Evolutionary conservation across 2,888 invertebrate genomes (phyloP).

Genomic region (Pheosia tremula): DNA sequence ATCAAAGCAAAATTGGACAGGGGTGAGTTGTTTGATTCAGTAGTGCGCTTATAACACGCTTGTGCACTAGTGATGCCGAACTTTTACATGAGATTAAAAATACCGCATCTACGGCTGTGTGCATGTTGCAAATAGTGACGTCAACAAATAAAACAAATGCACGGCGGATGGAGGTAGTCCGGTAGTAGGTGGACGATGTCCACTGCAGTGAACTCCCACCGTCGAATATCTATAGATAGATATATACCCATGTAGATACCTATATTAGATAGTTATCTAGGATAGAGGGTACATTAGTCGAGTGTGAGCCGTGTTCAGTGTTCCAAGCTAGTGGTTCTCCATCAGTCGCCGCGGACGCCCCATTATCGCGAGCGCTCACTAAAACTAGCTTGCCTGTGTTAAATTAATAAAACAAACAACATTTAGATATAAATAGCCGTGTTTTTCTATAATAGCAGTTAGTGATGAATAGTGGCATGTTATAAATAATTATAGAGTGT

Average conservation of each 20-base stretch:
- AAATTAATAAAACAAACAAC: slow-evolving; percentile 30
- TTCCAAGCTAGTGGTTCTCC: slow-evolving; percentile 75
- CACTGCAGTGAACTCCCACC: slow-evolving; percentile 30
- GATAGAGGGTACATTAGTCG: slow-evolving; percentile 42
- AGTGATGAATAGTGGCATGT: slow-evolving; percentile 38
- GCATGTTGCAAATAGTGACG: slow-evolving; percentile 39
- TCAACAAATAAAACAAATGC: slow-evolving; percentile 26
- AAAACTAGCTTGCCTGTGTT: slow-evolving; percentile 43
- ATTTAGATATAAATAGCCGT: slow-evolving; percentile 29
- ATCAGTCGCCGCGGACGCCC: slow-evolving; percentile 64
- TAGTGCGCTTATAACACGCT: slow-evolving; percentile 60
- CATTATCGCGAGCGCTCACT: slow-evolving; percentile 46
- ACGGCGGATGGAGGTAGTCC: slow-evolving; percentile 20
- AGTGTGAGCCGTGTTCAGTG: slow-evolving; percentile 73
- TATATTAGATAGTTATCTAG: slow-evolving; percentile 28
- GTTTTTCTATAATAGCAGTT: slow-evolving; percentile 27
- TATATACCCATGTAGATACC: slow-evolving; percentile 5
- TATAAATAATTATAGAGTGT: slow-evolving; percentile 7
- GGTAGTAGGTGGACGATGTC: slow-evolving; percentile 23
- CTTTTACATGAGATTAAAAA: slow-evolving; percentile 19
- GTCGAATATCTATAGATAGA: slow-evolving; percentile 44
- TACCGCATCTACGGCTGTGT: slow-evolving; percentile 31
- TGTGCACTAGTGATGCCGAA: slow-evolving; percentile 24
- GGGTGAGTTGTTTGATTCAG: slow-evolving; percentile 68
- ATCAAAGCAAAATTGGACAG: slow-evolving; percentile 76